These are phyloP conservation scores for Microplitis deprimator DNA, from an alignment of 2,888 invertebrate species.

Conservation along the genomic window DNA sequence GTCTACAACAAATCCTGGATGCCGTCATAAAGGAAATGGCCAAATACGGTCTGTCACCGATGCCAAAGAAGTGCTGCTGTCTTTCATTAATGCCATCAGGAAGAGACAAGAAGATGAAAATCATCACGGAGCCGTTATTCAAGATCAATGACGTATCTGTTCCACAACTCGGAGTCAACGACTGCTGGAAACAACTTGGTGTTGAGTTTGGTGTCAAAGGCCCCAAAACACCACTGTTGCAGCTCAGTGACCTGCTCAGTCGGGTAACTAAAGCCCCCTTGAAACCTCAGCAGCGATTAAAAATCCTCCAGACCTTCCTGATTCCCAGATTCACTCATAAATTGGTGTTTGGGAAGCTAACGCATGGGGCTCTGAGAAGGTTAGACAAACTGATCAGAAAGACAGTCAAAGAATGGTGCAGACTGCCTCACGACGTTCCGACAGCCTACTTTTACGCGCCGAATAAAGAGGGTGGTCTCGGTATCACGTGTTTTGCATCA, in stretches of 20 bases:
- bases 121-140: background rate
- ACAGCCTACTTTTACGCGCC: too few relatives aligned
- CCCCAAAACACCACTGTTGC: background rate
- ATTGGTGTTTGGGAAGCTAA: too few relatives aligned
- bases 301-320: background rate
- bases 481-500: too few relatives aligned
- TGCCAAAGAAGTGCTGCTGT: constrained; percentile 55
- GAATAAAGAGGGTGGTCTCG: too few relatives aligned
- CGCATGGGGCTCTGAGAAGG: too few relatives aligned
- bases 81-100: constrained; percentile 55
- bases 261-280: too few relatives aligned
- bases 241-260: too few relatives aligned
- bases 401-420: too few relatives aligned
- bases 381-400: too few relatives aligned
- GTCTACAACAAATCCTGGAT: background rate
- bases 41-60: constrained; percentile 51
- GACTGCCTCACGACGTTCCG: too few relatives aligned
- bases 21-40: constrained; percentile 26
- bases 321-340: background rate
- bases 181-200: constrained; percentile 4
- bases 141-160: background rate
- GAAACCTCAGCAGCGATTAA: background rate
- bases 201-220: background rate
- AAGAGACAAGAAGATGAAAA: constrained; percentile 31
- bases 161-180: background rate